A percentile compares a stretch with the other conserved stretches of the same genome.
Evolutionary conservation across 1,140 invertebrate species (phyloP).

Genomic region (Mizuhopecten yessoensis): DNA sequence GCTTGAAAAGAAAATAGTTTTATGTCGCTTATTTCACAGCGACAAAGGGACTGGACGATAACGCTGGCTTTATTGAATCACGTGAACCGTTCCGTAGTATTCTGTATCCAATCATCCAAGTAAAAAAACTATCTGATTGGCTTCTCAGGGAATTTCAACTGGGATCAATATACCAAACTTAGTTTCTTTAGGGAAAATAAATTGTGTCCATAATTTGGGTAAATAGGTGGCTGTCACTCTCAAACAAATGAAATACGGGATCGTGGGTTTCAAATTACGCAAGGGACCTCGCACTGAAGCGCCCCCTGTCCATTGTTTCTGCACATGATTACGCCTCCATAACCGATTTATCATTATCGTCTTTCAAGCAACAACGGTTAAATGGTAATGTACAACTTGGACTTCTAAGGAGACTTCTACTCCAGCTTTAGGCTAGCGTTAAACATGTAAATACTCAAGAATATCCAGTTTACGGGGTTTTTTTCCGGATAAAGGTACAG

Average conservation of each 20-base stretch:
- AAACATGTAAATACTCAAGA: neutral
- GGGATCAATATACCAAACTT: conserved; percentile 52
- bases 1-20: conserved; percentile 39
- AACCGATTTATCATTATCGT: conserved; percentile 29
- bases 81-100: neutral
- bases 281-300: conserved; percentile 41
- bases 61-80: neutral
- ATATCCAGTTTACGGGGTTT: conserved; percentile 19
- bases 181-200: conserved; percentile 57
- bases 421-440: neutral
- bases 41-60: neutral
- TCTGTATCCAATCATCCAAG: conserved; percentile 1
- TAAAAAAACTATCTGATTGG: conserved; percentile 48
- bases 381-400: neutral
- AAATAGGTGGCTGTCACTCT: conserved; percentile 57
- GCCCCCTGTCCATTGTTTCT: conserved; percentile 11
- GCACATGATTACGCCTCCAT: neutral
- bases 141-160: conserved; percentile 49
- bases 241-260: conserved; percentile 52
- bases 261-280: conserved; percentile 56
- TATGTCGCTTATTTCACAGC: neutral
- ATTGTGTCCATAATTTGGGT: conserved; percentile 58
- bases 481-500: conserved; percentile 32
- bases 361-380: neutral
- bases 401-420: neutral